Evolutionary conservation across 2,888 invertebrate species (phyloP), one percentile per base, ranked within the genome.

Genomic region (Platycheirus albimanus): DNA sequence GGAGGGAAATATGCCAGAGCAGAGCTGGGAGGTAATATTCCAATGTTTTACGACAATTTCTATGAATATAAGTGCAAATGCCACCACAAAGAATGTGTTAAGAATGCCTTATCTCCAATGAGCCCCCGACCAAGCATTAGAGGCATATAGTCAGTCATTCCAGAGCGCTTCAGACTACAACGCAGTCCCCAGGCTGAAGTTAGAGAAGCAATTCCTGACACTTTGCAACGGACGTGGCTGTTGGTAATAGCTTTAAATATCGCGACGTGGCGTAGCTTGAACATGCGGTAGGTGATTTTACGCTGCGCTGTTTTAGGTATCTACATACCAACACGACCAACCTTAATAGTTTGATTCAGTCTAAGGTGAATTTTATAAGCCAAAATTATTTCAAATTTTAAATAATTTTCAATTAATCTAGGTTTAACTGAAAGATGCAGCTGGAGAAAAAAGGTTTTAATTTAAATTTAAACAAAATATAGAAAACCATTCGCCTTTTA

Each of bases 51-150:
- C 36, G 76, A 54, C 76, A 66, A 67, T 71, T 76, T 61, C 61
- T 61, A 63, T 76, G 70, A 76, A 76, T 61, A 70, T 81, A 49
- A 67, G 66, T 61, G 51, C 30, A 67, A 81, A 81, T 67, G 47
- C 66, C 76, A 71, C 66, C 67, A 52, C 61, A 67, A 67, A 71
- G 66, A 67, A 76, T 76, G 71, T 63, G 71, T 63, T 71, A 63
- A 61, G 69, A 76, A 81, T 71, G 66, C 45, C 58, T 52, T 66
- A 75, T 64, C 75, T 45, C 15, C 43, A 13, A 36, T 33, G 3
- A 41, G 43, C 4, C 11, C 2, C 8, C 38, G n/a, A 38, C 28
- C 69, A 47, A 17, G 24, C 15, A 61, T 11, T 15, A 0, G 20
- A 10, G n/a, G n/a, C n/a, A n/a, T n/a, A n/a, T 15, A 45, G 24